Percentiles rank a stretch among this genome's conserved stretches.
Evolutionary conservation across 2,888 invertebrate genomes (phyloP).

Genomic region (Mesochorus sp.): DNA sequence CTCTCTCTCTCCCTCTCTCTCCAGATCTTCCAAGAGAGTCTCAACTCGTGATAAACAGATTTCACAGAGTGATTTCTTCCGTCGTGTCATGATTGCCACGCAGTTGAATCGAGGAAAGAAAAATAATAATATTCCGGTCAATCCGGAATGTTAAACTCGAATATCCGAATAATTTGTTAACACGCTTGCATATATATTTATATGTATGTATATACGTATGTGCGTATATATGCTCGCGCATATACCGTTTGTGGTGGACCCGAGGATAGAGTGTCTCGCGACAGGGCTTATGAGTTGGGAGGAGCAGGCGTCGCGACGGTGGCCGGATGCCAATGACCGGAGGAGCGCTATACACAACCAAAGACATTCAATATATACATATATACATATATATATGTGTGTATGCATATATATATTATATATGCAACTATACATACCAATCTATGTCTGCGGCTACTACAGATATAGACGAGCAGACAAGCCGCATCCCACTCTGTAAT

Average conservation of each 20-base stretch:
- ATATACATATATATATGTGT: background rate
- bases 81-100: background rate
- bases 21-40: no score
- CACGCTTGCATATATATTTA: background rate
- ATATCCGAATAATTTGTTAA: background rate
- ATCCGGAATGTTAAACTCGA: slow-evolving; percentile 54
- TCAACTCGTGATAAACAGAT: slow-evolving; percentile 15
- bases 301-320: slow-evolving; percentile 57
- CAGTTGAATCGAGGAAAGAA: slow-evolving; percentile 22
- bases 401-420: slow-evolving; percentile 10
- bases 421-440: background rate
- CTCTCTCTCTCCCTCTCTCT: no score
- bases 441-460: slow-evolving; percentile 48
- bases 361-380: slow-evolving; percentile 1
- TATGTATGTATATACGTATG: background rate
- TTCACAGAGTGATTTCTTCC: slow-evolving; percentile 14
- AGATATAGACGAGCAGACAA: slow-evolving; percentile 45
- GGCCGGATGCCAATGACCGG: slow-evolving; percentile 61
- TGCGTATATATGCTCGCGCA: background rate
- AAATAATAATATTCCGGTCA: slow-evolving; percentile 59
- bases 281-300: slow-evolving; percentile 53
- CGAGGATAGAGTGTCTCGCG: slow-evolving; percentile 40
- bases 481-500: slow-evolving; percentile 34
- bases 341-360: slow-evolving; percentile 45
- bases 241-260: slow-evolving; percentile 27